phyloP scores from a whole-genome alignment of 2,888 invertebrate genomes.

The Phalangium opilio region DNA sequence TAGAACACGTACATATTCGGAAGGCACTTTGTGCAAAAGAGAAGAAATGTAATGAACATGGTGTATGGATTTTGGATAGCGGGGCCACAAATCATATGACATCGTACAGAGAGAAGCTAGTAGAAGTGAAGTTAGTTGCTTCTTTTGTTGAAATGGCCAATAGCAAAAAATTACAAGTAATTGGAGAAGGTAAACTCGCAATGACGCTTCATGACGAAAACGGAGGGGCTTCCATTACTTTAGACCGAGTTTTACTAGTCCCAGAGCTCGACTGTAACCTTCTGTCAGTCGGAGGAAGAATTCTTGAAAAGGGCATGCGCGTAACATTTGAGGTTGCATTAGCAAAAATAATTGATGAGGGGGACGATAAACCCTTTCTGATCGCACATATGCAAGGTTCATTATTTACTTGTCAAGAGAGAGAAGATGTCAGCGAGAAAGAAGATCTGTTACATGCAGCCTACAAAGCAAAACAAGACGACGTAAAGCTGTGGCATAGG shows the following conservation, averaged over 20 bases:
- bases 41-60: too few species aligned
- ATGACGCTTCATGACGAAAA: neutral
- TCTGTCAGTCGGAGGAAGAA: slow-evolving; percentile 4
- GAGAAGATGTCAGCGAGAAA: too few species aligned
- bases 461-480: too few species aligned
- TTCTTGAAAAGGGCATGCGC: slow-evolving; percentile 1
- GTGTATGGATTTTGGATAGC: slow-evolving; percentile 4
- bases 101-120: slow-evolving; percentile 1
- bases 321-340: slow-evolving; percentile 4
- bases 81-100: slow-evolving; percentile 10
- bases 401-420: too few species aligned
- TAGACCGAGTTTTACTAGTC: slow-evolving; percentile 1
- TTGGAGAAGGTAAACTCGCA: slow-evolving; percentile 2
- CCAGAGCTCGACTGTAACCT: slow-evolving; percentile 5
- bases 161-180: slow-evolving; percentile 1
- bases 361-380: neutral
- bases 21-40: too few species aligned
- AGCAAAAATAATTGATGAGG: neutral
- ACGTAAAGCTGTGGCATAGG: too few species aligned
- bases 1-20: too few species aligned
- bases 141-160: slow-evolving; percentile 6
- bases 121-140: neutral
- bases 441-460: too few species aligned
- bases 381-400: too few species aligned
- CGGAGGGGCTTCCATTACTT: neutral